phyloP scores from a whole-genome alignment of 2,888 invertebrate species.

The Cerastis rubricosa region DNA sequence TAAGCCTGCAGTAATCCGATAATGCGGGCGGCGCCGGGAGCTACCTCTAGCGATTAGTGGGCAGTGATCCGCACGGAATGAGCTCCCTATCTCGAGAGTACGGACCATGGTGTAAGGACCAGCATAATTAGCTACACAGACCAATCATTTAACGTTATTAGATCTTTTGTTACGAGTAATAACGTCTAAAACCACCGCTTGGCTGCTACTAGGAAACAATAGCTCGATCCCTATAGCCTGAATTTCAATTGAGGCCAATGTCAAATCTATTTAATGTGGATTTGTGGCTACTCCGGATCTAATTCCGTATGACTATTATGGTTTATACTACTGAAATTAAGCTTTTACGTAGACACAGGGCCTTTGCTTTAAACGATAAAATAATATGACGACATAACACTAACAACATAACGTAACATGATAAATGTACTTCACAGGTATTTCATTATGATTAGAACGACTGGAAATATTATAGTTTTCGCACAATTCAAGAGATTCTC shows the following conservation, averaged over 20 bases:
- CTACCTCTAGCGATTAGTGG: constrained; percentile 60
- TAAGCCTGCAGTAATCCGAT: constrained; percentile 61
- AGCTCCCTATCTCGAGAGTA: constrained; percentile 50
- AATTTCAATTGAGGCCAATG: constrained; percentile 22
- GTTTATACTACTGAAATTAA: background rate
- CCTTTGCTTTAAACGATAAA: background rate
- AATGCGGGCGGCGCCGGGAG: constrained; percentile 54
- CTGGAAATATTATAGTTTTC: background rate
- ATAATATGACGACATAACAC: background rate
- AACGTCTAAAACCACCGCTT: background rate
- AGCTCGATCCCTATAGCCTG: background rate
- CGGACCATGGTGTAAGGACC: background rate
- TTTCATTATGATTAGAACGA: background rate
- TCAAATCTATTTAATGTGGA: background rate
- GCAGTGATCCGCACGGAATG: constrained; percentile 53
- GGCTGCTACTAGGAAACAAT: background rate
- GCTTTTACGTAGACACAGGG: background rate
- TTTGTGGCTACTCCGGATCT: constrained; percentile 5
- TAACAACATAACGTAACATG: background rate
- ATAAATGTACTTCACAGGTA: background rate
- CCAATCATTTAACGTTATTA: background rate
- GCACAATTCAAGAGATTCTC: background rate
- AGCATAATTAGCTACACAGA: constrained; percentile 9
- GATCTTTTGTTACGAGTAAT: background rate
- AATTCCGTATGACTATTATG: constrained; percentile 18